Base-by-base conservation (phyloP, 2,113 vertebrate species). In the Nymphicus hollandicus region DNA sequence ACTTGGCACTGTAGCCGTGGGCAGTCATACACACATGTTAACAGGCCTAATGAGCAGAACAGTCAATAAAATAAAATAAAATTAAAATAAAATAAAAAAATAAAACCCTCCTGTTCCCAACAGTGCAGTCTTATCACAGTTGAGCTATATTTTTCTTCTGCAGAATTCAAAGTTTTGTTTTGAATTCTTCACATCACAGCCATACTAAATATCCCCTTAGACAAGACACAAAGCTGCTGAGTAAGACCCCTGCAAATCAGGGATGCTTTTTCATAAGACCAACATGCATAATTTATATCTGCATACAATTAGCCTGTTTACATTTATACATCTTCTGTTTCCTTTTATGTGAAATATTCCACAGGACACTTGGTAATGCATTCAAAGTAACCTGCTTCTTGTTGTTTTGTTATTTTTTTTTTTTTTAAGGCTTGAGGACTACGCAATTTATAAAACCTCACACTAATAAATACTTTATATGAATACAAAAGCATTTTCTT, bases 221-320 rank as follows among this genome's bases (percentile, higher is more conserved):
- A 98, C 97, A 97, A 98, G 97, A 96, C 68, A 80, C 97, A 97
- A 98, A 98, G 97, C 94, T 98, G 98, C 98, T 98, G 98, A 98
- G 98, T 98, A 98, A 98, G 98, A 97, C 91, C 96, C 94, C 97
- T 98, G 98, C 97, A 98, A 98, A 98, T 98, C 97, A 98, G 97
- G 93, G 81, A 97, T 95, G 97, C 97, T 98, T 98, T 98, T 98
- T 98, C 97, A 98, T 98, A 98, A 98, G 97, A 96, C 95, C 97
- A 98, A 95, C 98, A 98, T 98, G 97, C 98, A 98, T 98, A 98
- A 98, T 98, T 98, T 98, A 98, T 98, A 96, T 97, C 98, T 98
- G 98, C 98, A 98, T 98, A 98, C 97, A 98, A 98, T 98, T 98
- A 98, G 98, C 98, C 98, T 98, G 98, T 98, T 98, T 98, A 98